Evolutionary conservation across 2,888 invertebrate genomes (phyloP).

Genomic region (Stenoptilia bipunctidactyla): DNA sequence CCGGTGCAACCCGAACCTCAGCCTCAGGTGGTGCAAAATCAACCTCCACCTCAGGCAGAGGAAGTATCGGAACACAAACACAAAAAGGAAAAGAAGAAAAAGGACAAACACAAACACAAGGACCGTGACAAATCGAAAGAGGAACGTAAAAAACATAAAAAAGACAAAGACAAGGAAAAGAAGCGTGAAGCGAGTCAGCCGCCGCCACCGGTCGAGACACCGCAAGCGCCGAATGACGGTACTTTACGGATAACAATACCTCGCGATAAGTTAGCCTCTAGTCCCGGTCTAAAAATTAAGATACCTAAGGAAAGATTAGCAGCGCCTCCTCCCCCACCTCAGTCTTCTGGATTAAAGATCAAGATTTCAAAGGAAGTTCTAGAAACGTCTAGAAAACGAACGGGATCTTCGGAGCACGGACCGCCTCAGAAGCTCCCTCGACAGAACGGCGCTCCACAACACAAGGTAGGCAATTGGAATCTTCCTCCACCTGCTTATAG

Average conservation of each 20-base stretch:
- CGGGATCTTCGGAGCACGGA: conserved; percentile 27
- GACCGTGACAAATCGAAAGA: conserved; percentile 80
- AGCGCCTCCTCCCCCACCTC: conserved; percentile 56
- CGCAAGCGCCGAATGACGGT: conserved; percentile 27
- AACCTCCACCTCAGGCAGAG: conserved; percentile 22
- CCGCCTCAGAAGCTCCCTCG: conserved; percentile 44
- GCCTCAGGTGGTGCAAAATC: conserved; percentile 18
- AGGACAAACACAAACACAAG: conserved; percentile 85
- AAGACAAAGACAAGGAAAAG: conserved; percentile 69
- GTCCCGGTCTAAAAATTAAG: conserved; percentile 80
- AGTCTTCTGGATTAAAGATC: conserved; percentile 75
- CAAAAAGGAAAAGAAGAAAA: conserved; percentile 80
- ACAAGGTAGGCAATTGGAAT: conserved; percentile 58
- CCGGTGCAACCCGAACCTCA: conserved; percentile 10
- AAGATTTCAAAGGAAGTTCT: conserved; percentile 85
- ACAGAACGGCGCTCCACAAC: conserved; percentile 47
- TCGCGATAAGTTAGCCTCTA: conserved; percentile 45
- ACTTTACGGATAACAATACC: conserved; percentile 55
- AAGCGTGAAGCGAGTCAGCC: conserved; percentile 33
- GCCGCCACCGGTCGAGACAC: conserved; percentile 22
- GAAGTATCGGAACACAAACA: conserved; percentile 44
- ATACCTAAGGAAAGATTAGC: conserved; percentile 83
- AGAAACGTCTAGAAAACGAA: conserved; percentile 58
- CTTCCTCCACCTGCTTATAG: conserved; percentile 37
- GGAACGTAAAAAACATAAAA: conserved; percentile 81